Evolutionary conservation across 2,113 vertebrate genomes (phyloP).

Genomic region (Hirundichthys speculiger): DNA sequence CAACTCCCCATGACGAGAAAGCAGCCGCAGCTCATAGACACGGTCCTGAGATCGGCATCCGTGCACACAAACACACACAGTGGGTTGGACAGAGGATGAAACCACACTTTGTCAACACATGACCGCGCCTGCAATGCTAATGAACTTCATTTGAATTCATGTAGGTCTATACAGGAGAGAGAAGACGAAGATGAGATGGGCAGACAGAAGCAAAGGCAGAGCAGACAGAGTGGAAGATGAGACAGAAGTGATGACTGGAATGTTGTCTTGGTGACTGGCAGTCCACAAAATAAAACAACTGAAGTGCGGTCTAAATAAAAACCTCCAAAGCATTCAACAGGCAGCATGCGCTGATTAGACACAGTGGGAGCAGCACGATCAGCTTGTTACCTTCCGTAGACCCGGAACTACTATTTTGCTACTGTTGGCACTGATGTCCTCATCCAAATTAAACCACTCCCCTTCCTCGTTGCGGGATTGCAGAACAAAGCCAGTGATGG

Average conservation of each 20-base stretch:
- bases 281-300: slow-evolving; percentile 23
- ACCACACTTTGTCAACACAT: slow-evolving; percentile 77
- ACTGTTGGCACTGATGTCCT: slow-evolving; percentile 81
- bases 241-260: slow-evolving; percentile 51
- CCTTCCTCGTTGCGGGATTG: slow-evolving; percentile 84
- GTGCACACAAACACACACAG: slow-evolving; percentile 41
- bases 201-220: slow-evolving; percentile 10
- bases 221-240: slow-evolving; percentile 44
- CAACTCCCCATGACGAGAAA: slow-evolving; percentile 88
- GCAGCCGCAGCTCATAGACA: slow-evolving; percentile 91
- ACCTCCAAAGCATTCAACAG: slow-evolving; percentile 34
- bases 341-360: slow-evolving; percentile 42
- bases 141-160: slow-evolving; percentile 74
- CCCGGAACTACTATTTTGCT: slow-evolving; percentile 86
- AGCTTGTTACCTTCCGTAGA: slow-evolving; percentile 87
- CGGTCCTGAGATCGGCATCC: slow-evolving; percentile 79
- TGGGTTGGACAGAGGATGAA: slow-evolving; percentile 66
- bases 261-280: slow-evolving; percentile 38
- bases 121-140: slow-evolving; percentile 76
- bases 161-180: slow-evolving; percentile 43
- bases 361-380: slow-evolving; percentile 18
- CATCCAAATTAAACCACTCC: slow-evolving; percentile 87
- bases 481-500: slow-evolving; percentile 84
- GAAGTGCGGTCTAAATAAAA: slow-evolving; percentile 34
- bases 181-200: slow-evolving; percentile 32